phyloP scores from a whole-genome alignment of 2,888 invertebrate genomes.

The Cryptus viduatorius region DNA sequence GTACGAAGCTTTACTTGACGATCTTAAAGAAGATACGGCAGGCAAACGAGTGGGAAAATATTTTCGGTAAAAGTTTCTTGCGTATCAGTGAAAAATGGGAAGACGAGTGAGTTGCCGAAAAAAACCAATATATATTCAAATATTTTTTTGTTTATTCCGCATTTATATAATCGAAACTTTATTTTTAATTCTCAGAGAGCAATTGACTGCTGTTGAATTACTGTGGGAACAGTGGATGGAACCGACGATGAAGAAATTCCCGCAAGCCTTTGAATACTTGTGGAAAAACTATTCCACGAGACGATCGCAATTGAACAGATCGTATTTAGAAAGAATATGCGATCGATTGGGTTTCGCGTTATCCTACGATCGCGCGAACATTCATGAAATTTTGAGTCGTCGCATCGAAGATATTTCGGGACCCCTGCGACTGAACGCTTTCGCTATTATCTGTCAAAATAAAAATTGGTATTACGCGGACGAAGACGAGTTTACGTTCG shows the following conservation, averaged over 20 bases:
- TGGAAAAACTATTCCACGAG: constrained; percentile 63
- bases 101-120: constrained; percentile 72
- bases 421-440: constrained; percentile 76
- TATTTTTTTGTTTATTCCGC: constrained; percentile 16
- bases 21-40: constrained; percentile 85
- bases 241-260: constrained; percentile 74
- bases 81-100: constrained; percentile 77
- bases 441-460: constrained; percentile 73
- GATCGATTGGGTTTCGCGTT: constrained; percentile 42
- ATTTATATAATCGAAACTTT: constrained; percentile 29
- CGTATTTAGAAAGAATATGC: constrained; percentile 75
- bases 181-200: constrained; percentile 72
- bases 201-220: constrained; percentile 73
- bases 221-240: constrained; percentile 80
- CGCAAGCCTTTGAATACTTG: constrained; percentile 70
- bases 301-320: constrained; percentile 69
- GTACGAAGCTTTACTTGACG: constrained; percentile 87
- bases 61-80: constrained; percentile 81
- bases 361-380: constrained; percentile 40
- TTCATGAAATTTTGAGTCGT: constrained; percentile 48
- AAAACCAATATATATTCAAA: not conserved
- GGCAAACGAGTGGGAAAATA: constrained; percentile 85
- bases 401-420: constrained; percentile 66
- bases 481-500: constrained; percentile 64
- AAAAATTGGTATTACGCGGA: constrained; percentile 49